Percentiles rank a stretch among this genome's conserved stretches.
phyloP scores from a whole-genome alignment of 2,797 vertebrate genomes.

The Vipera latastei region DNA sequence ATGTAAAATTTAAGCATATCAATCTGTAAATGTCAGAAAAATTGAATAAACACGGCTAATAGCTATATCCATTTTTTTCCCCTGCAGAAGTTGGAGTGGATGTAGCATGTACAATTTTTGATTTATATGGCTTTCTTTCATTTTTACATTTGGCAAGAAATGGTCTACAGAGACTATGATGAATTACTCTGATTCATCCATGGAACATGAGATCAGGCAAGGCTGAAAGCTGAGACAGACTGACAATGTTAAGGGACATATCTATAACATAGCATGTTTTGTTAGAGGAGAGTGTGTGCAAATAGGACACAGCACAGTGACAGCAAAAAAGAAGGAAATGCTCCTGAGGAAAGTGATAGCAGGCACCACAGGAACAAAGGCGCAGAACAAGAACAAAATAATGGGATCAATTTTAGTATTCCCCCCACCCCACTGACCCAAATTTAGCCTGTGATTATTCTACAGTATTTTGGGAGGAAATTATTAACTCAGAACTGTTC shows the following conservation, averaged over 20 bases:
- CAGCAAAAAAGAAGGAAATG: not conserved
- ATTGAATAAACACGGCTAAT: constrained; percentile 11
- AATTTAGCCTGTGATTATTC: not conserved
- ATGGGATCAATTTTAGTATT: not conserved
- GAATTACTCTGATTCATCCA: not conserved
- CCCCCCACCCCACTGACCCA: not conserved
- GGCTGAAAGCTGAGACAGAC: not conserved
- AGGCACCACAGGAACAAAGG: not conserved
- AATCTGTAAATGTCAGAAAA: constrained; percentile 9
- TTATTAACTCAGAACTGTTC: not conserved
- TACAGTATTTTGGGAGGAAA: not conserved
- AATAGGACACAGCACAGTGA: not conserved
- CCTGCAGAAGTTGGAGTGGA: not conserved
- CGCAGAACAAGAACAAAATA: not conserved
- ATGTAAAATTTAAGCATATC: not conserved
- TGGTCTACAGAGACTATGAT: not conserved
- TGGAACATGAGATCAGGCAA: not conserved
- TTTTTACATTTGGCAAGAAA: not conserved
- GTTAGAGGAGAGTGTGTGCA: not conserved
- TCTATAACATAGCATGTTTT: not conserved
- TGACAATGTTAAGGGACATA: not conserved
- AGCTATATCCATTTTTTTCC: not conserved
- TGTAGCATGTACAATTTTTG: not conserved
- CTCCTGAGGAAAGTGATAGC: not conserved
- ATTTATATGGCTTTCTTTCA: not conserved